Evolutionary conservation across 2,888 invertebrate species (phyloP).

Genomic region (Caenorhabditis sulstoni): DNA sequence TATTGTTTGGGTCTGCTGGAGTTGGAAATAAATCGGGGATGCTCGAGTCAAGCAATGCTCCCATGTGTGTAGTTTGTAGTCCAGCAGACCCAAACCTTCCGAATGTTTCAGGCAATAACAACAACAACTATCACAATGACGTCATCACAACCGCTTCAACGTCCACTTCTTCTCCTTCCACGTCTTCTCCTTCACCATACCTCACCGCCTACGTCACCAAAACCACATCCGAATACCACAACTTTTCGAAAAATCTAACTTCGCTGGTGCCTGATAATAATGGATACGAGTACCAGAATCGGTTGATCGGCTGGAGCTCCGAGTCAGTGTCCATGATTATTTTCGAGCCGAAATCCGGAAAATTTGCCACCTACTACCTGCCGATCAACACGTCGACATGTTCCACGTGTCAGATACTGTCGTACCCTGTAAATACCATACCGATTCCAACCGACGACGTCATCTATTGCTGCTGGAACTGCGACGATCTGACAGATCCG

Average conservation of each 20-base stretch:
- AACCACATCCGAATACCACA: constrained; percentile 40
- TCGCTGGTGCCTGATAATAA: constrained; percentile 9
- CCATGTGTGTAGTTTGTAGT: no score
- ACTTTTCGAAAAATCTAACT: constrained; percentile 25
- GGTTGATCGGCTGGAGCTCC: constrained; percentile 25
- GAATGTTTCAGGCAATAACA: constrained; percentile 20
- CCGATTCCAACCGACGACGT: background rate
- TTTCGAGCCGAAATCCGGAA: constrained; percentile 3
- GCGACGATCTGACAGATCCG: background rate
- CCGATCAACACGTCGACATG: constrained; percentile 1
- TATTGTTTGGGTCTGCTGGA: background rate
- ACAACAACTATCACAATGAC: constrained; percentile 41
- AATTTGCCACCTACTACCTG: background rate
- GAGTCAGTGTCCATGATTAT: constrained; percentile 1
- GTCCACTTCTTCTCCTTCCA: background rate
- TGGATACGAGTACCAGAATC: constrained; percentile 21
- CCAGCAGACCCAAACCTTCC: background rate
- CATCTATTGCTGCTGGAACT: constrained; percentile 36
- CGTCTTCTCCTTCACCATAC: constrained; percentile 13
- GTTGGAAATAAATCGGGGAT: background rate
- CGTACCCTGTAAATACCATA: background rate
- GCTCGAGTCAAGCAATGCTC: no score
- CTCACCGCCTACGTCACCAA: constrained; percentile 24
- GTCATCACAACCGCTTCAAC: constrained; percentile 28
- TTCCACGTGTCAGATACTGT: constrained; percentile 14